Percentiles rank a stretch among this genome's conserved stretches.
Conservation (phyloP, 2,888 invertebrate species). For the Drosophila formosana region DNA sequence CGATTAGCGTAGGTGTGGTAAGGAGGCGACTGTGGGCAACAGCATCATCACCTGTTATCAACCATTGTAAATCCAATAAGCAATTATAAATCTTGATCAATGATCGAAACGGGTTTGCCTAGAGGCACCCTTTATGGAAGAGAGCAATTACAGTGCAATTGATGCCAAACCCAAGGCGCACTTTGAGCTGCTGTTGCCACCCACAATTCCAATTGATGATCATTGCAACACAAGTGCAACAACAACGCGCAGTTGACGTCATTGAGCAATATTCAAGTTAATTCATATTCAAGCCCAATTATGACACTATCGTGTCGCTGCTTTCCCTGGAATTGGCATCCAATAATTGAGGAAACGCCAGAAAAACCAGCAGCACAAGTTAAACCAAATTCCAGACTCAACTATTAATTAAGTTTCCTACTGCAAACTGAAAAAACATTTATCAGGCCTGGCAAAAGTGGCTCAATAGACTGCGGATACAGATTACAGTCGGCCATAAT, state of each 20-base stretch:
- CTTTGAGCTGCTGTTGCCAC: conserved; percentile 39
- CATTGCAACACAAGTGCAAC: not conserved
- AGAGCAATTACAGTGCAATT: conserved; percentile 27
- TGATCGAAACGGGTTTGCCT: conserved; percentile 24
- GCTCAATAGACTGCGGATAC: conserved; percentile 46
- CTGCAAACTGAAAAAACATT: conserved; percentile 47
- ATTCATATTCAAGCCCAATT: conserved; percentile 36
- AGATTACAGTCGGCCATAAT: conserved; percentile 45
- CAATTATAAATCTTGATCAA: conserved; percentile 42
- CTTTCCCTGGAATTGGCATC: conserved; percentile 18
- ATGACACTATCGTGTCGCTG: conserved; percentile 22
- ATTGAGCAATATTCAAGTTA: conserved; percentile 27
- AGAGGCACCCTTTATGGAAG: conserved; percentile 1
- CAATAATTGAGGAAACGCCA: conserved; percentile 59
- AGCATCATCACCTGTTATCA: conserved; percentile 54
- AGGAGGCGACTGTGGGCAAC: conserved; percentile 16
- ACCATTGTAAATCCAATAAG: conserved; percentile 30
- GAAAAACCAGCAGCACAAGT: conserved; percentile 45
- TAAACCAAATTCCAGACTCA: conserved; percentile 25
- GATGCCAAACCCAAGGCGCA: conserved; percentile 28
- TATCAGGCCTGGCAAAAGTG: conserved; percentile 18
- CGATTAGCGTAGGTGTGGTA: conserved; percentile 31
- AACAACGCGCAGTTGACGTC: conserved; percentile 9
- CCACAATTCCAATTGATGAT: conserved; percentile 30
- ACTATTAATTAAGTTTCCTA: conserved; percentile 53